Evolutionary conservation across 2,113 vertebrate species (phyloP), one percentile per base, ranked within the genome.

Genomic region (Hemiprocne comata): DNA sequence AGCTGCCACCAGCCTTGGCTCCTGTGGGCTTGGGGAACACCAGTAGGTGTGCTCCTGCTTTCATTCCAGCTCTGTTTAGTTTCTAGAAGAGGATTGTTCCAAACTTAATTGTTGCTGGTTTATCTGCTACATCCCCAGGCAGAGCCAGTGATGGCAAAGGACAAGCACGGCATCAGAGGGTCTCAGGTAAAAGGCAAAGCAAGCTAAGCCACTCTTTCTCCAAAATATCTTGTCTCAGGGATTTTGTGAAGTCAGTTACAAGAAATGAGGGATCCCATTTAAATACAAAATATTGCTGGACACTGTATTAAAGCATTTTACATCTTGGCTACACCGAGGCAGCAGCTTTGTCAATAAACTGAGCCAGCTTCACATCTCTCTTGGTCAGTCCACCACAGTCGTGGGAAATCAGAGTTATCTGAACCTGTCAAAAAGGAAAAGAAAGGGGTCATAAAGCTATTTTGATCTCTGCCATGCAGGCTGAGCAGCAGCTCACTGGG

Each of bases 321-420:
- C 44, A 65, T 55, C 77, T 28, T 40, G 77, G 46, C 96, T 96
- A 98, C 76, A 97, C 58, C 0, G 95, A 96, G 66, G 97, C 76
- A 36, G 98, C 97, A 40, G 98, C 98, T 97, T 99, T 99, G 95
- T 99, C 99, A 53, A 99, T 99, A 70, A 99, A 99, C 92, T 98
- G 98, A 75, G 99, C 99, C 97, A 99, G 97, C 93, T 98, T 98
- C 93, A 99, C 97, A 12, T 99, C 99, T 92, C 98, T 98, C 91
- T 98, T 99, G 36, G 98, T 99, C 84, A 99, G 96, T 15, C 98
- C 99, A 34, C 98, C 98, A 6, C 98, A 99, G 97, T 99, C 99
- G 4, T 99, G 99, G 16, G 99, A 99, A 7, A 98, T 99, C 91
- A 99, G 95, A 20, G 99, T 99, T 89, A 99, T 99, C 97, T 99